Evolutionary conservation across 2,113 vertebrate genomes (phyloP), one percentile per base, ranked within the genome.

Genomic region (Nibea albiflora): DNA sequence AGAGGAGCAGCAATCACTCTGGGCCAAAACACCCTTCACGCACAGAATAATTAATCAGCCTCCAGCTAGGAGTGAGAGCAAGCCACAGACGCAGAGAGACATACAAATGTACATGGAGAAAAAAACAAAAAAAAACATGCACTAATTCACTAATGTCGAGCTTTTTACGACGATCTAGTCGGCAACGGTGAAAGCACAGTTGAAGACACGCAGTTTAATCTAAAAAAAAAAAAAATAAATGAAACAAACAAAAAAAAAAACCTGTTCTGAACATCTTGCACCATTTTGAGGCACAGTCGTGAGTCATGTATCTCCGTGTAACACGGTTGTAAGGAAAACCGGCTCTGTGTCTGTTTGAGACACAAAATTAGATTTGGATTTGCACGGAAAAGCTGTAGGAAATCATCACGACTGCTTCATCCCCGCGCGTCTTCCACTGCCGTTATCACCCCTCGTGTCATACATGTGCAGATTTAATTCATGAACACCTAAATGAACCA

Each of bases 11-110:
- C 85, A 89, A 88, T 90, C 81, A 83, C 81, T 81, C 81, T 49
- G 75, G 84, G 88, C 81, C 85, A 78, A 87, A 92, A 88, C 82
- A 85, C 89, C 83, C 72, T 76, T 89, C 90, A 86, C 87, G 86
- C 79, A 46, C 85, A 83, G 83, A 91, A 93, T 93, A 93, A 93
- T 93, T 90, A 93, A 93, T 94, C 87, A 90, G 88, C 82, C 81
- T 89, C 78, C 47, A 83, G 86, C 88, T n/a, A 62, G 20, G 62
- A 84, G 62, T 42, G 63, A 8, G 47, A 87, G 56, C 28, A 28
- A 62, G 61, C 53, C 72, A 54, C 53, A 70, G 35, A 28, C 3
- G 53, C 65, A 71, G n/a, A 5, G 76, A 71, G 64, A 74, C 19
- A 28, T 5, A 24, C 20, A 47, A 58, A 11, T 11, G 12, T n/a